These are phyloP conservation scores for Aspidoscelis tigris DNA, from an alignment of 2,113 vertebrate genomes.

Conservation along the genomic window DNA sequence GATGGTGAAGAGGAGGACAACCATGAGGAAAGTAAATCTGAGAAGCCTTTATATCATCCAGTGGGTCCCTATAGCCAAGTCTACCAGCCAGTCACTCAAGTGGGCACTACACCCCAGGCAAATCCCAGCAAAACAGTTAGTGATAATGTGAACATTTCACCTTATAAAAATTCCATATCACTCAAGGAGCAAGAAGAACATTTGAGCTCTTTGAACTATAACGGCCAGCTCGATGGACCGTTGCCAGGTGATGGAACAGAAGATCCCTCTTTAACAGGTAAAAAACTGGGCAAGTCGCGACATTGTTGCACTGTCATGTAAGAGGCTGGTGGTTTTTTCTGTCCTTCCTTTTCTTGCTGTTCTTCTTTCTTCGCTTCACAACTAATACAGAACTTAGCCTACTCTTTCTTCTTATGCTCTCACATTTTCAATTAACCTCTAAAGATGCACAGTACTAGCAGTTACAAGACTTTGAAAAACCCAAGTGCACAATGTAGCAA, in stretches of 20 bases:
- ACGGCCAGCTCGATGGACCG: slow-evolving; percentile 46
- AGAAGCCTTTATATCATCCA: slow-evolving; percentile 79
- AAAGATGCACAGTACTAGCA: slow-evolving; percentile 37
- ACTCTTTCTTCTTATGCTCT: slow-evolving; percentile 9
- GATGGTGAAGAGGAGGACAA: slow-evolving; percentile 72
- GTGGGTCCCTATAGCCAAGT: slow-evolving; percentile 81
- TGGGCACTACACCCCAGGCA: slow-evolving; percentile 51
- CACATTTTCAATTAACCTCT: slow-evolving; percentile 29
- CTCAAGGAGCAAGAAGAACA: slow-evolving; percentile 78
- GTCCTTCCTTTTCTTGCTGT: not conserved
- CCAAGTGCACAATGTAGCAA: not conserved
- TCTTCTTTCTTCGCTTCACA: slow-evolving; percentile 12
- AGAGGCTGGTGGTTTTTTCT: slow-evolving; percentile 12
- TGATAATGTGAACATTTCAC: slow-evolving; percentile 56
- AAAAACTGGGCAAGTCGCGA: slow-evolving; percentile 67
- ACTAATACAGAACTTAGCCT: slow-evolving; percentile 27
- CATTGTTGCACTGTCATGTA: slow-evolving; percentile 79
- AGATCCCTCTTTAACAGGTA: slow-evolving; percentile 81
- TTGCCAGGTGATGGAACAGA: slow-evolving; percentile 70
- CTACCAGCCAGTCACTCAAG: slow-evolving; percentile 78
- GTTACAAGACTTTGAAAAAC: not conserved
- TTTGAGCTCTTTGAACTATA: slow-evolving; percentile 65
- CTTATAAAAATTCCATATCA: slow-evolving; percentile 77
- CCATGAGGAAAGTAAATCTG: slow-evolving; percentile 46
- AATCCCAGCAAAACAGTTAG: slow-evolving; percentile 50